A percentile compares a stretch with the other conserved stretches of the same genome.
Conservation (phyloP, 2,888 invertebrate species). For the Tipula confusa region DNA sequence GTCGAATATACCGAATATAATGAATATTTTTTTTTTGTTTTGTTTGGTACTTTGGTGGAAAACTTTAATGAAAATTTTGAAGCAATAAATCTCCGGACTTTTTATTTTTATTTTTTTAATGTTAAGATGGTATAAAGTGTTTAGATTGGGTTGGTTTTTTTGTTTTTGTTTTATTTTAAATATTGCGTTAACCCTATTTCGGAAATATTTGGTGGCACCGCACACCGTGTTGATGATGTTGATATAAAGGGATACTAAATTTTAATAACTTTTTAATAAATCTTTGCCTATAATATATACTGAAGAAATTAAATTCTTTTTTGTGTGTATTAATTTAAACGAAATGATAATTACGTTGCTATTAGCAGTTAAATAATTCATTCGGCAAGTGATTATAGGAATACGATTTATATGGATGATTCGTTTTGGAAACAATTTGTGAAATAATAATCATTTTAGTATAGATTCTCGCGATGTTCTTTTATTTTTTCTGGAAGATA, state of each 20-base stretch:
- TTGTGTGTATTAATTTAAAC: neutral
- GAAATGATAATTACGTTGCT: neutral
- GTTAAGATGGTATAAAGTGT: neutral
- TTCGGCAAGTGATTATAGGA: neutral
- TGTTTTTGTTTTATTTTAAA: too few species aligned
- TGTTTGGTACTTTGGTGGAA: neutral
- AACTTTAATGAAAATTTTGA: constrained; percentile 7
- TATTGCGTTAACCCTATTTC: neutral
- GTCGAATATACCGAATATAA: neutral
- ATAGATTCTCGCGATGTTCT: too few species aligned
- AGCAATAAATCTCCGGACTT: neutral
- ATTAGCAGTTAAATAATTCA: neutral
- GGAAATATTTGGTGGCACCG: neutral
- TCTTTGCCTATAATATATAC: neutral
- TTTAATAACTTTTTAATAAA: constrained; percentile 6
- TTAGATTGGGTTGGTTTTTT: neutral
- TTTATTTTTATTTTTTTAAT: neutral
- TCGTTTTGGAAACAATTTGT: neutral
- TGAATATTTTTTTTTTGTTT: neutral
- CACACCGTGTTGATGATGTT: neutral
- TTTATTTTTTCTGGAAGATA: too few species aligned
- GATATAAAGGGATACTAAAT: constrained; percentile 9
- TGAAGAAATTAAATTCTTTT: neutral
- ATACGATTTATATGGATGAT: too few species aligned
- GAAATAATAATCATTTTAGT: too few species aligned